phyloP scores from a whole-genome alignment of 2,888 invertebrate species.

The Parnassius glacialis region DNA sequence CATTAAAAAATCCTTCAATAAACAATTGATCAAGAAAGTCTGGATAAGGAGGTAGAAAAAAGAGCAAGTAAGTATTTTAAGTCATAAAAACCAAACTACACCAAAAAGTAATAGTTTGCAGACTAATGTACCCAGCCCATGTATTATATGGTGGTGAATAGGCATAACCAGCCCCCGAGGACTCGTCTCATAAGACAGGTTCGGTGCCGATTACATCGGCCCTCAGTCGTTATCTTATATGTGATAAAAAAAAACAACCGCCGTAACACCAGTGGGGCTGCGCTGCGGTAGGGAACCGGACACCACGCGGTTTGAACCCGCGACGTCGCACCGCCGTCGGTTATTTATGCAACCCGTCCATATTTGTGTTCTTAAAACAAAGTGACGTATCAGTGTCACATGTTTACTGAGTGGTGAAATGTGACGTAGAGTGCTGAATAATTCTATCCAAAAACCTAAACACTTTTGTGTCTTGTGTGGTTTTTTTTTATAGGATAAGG shows the following conservation, averaged over 20 bases:
- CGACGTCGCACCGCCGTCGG: constrained; percentile 31
- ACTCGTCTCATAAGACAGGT: constrained; percentile 1
- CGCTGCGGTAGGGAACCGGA: constrained; percentile 46
- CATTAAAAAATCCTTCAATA: too few relatives aligned
- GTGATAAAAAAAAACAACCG: constrained; percentile 12
- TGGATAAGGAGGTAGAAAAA: too few relatives aligned
- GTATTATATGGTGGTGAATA: background rate
- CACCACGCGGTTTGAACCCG: constrained; percentile 55
- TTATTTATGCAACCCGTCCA: constrained; percentile 27
- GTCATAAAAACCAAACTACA: too few relatives aligned
- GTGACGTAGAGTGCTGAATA: too few relatives aligned
- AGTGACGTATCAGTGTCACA: constrained; percentile 27
- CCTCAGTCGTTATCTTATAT: constrained; percentile 17
- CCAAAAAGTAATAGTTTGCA: too few relatives aligned
- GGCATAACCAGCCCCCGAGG: background rate
- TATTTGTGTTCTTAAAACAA: constrained; percentile 27
- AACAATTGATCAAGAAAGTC: too few relatives aligned
- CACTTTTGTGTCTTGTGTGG: too few relatives aligned
- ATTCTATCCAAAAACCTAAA: too few relatives aligned
- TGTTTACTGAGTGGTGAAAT: constrained; percentile 17
- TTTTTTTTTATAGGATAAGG: too few relatives aligned
- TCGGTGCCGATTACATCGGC: constrained; percentile 1
- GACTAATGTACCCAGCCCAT: too few relatives aligned
- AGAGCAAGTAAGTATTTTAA: too few relatives aligned
- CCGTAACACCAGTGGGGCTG: constrained; percentile 39